Evolutionary conservation across 2,797 vertebrate genomes (phyloP).

Genomic region (Pyrocephalus nanus): DNA sequence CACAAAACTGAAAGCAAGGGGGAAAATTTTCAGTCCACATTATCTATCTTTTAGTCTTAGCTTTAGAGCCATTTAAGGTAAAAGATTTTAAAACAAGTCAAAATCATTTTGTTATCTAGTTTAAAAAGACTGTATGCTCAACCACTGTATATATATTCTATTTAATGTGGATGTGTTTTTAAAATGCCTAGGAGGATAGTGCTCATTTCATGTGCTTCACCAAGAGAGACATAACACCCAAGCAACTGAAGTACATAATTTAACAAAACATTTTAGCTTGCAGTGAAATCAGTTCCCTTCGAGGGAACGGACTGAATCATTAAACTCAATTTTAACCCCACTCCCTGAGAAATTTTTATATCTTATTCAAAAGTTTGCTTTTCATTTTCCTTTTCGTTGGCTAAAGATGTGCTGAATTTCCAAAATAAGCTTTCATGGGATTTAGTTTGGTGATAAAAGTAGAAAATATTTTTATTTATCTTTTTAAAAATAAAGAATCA

Average conservation of each 20-base stretch:
- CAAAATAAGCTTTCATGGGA: slow-evolving; percentile 9
- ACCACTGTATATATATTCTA: slow-evolving; percentile 51
- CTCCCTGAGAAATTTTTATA: slow-evolving; percentile 23
- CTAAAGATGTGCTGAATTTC: slow-evolving; percentile 36
- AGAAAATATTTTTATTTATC: neutral
- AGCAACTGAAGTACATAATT: slow-evolving; percentile 65
- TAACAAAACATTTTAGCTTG: slow-evolving; percentile 70
- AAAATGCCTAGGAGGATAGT: slow-evolving; percentile 66
- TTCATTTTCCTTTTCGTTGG: slow-evolving; percentile 10
- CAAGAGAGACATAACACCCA: slow-evolving; percentile 61
- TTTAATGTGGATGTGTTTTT: slow-evolving; percentile 68
- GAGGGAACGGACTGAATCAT: slow-evolving; percentile 54
- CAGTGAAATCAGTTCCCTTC: slow-evolving; percentile 53
- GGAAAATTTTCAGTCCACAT: slow-evolving; percentile 53
- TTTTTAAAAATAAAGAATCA: neutral
- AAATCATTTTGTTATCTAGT: slow-evolving; percentile 70
- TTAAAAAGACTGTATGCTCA: slow-evolving; percentile 48
- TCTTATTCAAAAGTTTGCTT: slow-evolving; percentile 36
- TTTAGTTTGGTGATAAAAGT: neutral
- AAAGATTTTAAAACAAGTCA: slow-evolving; percentile 70
- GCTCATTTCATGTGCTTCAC: slow-evolving; percentile 64
- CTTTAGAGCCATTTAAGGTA: slow-evolving; percentile 65
- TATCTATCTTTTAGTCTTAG: slow-evolving; percentile 70
- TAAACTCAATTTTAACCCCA: slow-evolving; percentile 57
- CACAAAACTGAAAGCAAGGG: slow-evolving; percentile 46